Conservation (phyloP, 2,113 vertebrate genomes). For the Otus sunia region DNA sequence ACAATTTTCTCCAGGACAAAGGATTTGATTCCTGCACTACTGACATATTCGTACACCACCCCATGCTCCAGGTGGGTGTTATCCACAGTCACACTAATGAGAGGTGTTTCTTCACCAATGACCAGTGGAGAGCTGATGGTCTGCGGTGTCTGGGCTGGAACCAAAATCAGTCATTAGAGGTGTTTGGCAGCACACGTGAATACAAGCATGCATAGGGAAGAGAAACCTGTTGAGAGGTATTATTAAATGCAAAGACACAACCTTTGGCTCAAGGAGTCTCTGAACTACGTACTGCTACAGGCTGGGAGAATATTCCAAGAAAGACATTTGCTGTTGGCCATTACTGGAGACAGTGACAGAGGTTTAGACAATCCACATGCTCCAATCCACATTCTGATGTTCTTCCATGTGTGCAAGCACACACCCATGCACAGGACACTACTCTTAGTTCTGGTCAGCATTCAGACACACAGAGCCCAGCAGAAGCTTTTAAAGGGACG, state of each 20-base stretch:
- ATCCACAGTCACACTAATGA: slow-evolving; percentile 90
- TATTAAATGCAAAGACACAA: neutral
- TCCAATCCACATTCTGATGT: neutral
- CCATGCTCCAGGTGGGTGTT: slow-evolving; percentile 92
- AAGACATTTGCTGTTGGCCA: neutral
- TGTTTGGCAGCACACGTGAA: neutral
- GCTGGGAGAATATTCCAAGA: neutral
- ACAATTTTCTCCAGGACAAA: slow-evolving; percentile 94
- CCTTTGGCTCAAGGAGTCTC: neutral
- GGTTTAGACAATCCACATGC: neutral
- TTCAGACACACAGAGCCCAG: neutral
- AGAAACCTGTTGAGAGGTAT: neutral
- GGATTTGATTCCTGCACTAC: slow-evolving; percentile 89
- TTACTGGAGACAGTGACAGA: neutral
- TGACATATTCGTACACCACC: slow-evolving; percentile 92
- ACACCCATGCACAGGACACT: neutral
- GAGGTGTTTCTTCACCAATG: slow-evolving; percentile 69
- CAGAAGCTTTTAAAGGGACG: neutral
- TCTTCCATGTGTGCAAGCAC: neutral
- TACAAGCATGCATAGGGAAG: neutral
- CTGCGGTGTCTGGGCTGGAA: slow-evolving; percentile 64
- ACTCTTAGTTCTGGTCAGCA: neutral
- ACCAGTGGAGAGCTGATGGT: slow-evolving; percentile 40
- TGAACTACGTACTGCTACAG: neutral
- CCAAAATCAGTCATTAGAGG: neutral